Base-by-base conservation (phyloP, 2,888 invertebrate genomes). In the Tryphoninae sp. region DNA sequence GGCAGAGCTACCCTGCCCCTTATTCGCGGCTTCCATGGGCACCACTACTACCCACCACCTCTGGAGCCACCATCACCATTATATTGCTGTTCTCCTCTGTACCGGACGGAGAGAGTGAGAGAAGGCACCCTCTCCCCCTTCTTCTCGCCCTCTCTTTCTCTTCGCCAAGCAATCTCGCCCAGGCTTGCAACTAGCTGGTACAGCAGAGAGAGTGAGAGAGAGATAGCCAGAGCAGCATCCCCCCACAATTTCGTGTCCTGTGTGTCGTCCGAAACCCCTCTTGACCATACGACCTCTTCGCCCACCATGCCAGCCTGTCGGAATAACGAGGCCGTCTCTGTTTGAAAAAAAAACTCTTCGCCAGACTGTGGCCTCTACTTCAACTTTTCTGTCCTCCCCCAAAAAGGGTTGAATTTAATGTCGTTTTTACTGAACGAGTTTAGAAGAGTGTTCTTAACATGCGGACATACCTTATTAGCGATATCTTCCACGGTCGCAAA, bases 31-130 rank as follows among this genome's bases (percentile, higher is more conserved):
- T 68, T 53, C 65, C 59, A 75, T 68, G 22, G 49, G 40, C 67
- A 71, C 51, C 79, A 78, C 68, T 73, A 75, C 75, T 55, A 73
- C 73, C 51, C 40, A 62, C 77, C 55, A 71, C 45, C 55, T 55
- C 65, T 68, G 67, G 49, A 74, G 67, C 71, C 81, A 72, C 80
- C 80, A 76, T 69, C 72, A 65, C 81, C 68, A 68, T 81, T 42
- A 55, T 9, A 77, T 67, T 51, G 33, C 72, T 67, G 80, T 67
- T 72, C 61, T 19, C 55, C 55, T 45, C 75, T 76, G 53, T 58
- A 3, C 23, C 26, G 61, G 68, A 77, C 69, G 7, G 33, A 19
- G 23, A 69, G 19, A 13, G 33, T 58, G 16, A 8, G 45, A 49
- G 23, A 22, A 33, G 51, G 22, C 23, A 13, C 13, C 23, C 26